Evolutionary conservation across 2,113 vertebrate genomes (phyloP).

Genomic region (Eolophus roseicapilla): DNA sequence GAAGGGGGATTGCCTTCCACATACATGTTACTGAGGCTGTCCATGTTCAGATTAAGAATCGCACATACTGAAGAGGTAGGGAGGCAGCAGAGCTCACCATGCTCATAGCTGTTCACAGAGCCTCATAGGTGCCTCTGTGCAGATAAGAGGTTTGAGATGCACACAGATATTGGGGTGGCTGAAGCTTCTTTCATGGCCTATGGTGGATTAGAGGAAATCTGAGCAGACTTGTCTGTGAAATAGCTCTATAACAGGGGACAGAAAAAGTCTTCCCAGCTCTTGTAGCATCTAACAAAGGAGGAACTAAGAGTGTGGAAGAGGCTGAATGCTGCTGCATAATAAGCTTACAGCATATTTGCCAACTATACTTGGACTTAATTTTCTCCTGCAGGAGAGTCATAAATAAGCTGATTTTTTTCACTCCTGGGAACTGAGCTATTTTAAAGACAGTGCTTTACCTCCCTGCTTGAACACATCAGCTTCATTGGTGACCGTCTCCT

Average conservation of each 20-base stretch:
- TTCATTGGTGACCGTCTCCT: background rate
- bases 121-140: background rate
- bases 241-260: background rate
- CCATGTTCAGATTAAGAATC: background rate
- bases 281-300: background rate
- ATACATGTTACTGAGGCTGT: background rate
- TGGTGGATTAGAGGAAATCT: background rate
- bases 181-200: background rate
- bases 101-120: background rate
- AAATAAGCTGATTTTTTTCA: conserved; percentile 30
- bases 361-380: conserved; percentile 20
- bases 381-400: conserved; percentile 2
- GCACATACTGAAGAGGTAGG: background rate
- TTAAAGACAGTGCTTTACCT: background rate
- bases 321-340: background rate
- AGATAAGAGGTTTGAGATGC: background rate
- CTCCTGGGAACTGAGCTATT: background rate
- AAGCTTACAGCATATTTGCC: conserved; percentile 25
- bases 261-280: background rate
- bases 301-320: background rate
- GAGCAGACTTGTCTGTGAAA: background rate
- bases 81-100: background rate
- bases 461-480: background rate
- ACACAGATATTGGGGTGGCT: accelerated
- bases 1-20: background rate